Evolutionary conservation across 1,140 invertebrate genomes (phyloP).

Genomic region (Trissolcus basalis): DNA sequence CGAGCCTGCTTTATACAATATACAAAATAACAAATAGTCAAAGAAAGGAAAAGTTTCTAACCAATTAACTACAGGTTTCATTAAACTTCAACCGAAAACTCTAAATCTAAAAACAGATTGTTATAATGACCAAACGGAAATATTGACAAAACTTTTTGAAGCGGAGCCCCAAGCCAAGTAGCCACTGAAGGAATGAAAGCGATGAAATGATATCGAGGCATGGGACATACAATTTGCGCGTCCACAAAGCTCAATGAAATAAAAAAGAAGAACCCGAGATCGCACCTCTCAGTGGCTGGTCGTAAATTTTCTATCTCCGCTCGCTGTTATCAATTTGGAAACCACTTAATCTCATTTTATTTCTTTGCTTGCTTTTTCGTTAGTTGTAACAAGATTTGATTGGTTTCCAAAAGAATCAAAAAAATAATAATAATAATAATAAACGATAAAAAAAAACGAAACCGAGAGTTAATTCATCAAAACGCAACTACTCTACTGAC

Average conservation of each 20-base stretch:
- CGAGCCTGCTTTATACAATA: constrained; percentile 72
- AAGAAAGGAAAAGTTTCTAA: constrained; percentile 7
- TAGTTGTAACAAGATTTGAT: constrained; percentile 3
- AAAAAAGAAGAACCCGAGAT: constrained; percentile 16
- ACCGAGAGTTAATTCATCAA: constrained; percentile 1
- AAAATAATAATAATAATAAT: constrained; percentile 11
- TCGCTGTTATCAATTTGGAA: constrained; percentile 18
- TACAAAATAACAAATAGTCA: constrained; percentile 44
- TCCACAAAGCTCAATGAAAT: constrained; percentile 37
- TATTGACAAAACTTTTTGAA: constrained; percentile 5
- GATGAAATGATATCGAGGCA: constrained; percentile 29
- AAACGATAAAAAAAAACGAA: too few relatives aligned
- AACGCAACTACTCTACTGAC: constrained; percentile 41
- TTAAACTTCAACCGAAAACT: too few relatives aligned
- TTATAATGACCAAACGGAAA: constrained; percentile 3
- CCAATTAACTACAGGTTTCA: not conserved
- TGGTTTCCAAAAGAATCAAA: constrained; percentile 5
- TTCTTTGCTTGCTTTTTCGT: not conserved
- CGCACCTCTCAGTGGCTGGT: constrained; percentile 36
- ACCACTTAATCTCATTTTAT: constrained; percentile 14
- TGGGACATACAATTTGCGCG: constrained; percentile 60
- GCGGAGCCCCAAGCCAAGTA: constrained; percentile 35
- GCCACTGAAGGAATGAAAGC: constrained; percentile 37
- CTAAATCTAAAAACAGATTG: too few relatives aligned
- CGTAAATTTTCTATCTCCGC: constrained; percentile 20